Percentiles rank a stretch among this genome's conserved stretches.
Evolutionary conservation across 2,888 invertebrate species (phyloP).

Genomic region (Nycteola revayana): DNA sequence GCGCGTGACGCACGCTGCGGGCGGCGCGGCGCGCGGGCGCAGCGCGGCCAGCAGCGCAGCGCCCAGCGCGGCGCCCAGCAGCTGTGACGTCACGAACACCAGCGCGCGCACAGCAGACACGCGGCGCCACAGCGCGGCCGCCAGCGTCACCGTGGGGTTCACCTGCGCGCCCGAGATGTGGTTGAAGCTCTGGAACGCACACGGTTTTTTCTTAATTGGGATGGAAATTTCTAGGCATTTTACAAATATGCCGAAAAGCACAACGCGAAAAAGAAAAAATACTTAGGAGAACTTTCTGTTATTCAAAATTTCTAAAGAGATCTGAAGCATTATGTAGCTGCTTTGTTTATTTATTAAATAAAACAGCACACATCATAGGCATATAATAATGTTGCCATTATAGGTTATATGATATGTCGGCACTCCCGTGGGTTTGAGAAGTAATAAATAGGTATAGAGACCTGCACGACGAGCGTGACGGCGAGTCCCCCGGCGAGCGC

Average conservation of each 20-base stretch:
- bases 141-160: slow-evolving; percentile 88
- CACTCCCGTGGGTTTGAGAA: not conserved
- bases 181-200: slow-evolving; percentile 82
- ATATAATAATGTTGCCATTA: no score
- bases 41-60: slow-evolving; percentile 78
- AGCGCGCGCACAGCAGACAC: slow-evolving; percentile 73
- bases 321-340: no score
- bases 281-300: no score
- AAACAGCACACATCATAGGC: no score
- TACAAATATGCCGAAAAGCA: no score
- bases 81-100: slow-evolving; percentile 83
- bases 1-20: slow-evolving; percentile 41
- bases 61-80: slow-evolving; percentile 85
- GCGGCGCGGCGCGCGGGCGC: slow-evolving; percentile 50
- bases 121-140: slow-evolving; percentile 81
- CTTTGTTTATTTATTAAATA: no score
- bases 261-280: no score
- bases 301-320: no score
- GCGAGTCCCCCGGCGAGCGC: slow-evolving; percentile 84
- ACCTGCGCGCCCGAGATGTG: slow-evolving; percentile 89
- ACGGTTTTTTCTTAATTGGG: no score
- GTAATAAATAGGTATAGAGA: slow-evolving; percentile 25
- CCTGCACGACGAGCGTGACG: slow-evolving; percentile 86
- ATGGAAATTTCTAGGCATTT: no score
- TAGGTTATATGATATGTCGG: no score